These are phyloP conservation scores for Gonioctena quinquepunctata DNA, from an alignment of 1,140 invertebrate genomes.

Conservation along the genomic window DNA sequence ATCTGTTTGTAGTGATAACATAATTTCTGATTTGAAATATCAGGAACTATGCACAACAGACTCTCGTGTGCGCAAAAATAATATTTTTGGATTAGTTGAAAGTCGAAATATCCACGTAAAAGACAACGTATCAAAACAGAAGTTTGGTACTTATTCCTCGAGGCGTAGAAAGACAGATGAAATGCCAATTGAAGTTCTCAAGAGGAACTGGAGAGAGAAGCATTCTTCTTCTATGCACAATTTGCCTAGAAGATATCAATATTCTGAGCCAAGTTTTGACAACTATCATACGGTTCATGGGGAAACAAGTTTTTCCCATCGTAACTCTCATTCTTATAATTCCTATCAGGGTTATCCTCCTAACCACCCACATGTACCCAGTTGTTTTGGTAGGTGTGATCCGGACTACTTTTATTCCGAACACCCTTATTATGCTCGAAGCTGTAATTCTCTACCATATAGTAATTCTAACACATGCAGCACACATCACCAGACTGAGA, in stretches of 20 bases:
- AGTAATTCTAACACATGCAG: neutral
- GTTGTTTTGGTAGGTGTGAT: conserved; percentile 10
- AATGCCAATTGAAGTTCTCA: conserved; percentile 35
- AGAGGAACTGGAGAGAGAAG: conserved; percentile 36
- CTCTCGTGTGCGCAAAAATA: neutral
- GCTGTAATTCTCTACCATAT: conserved; percentile 8
- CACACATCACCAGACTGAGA: conserved; percentile 8
- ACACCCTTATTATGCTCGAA: neutral
- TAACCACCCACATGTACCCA: neutral
- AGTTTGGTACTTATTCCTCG: neutral
- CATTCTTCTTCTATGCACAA: conserved; percentile 48
- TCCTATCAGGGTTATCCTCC: neutral
- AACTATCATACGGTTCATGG: conserved; percentile 51
- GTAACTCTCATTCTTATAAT: neutral
- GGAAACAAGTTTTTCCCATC: conserved; percentile 17
- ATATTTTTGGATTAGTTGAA: neutral
- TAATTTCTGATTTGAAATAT: neutral
- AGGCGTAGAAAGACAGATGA: conserved; percentile 26
- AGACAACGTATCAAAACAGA: conserved; percentile 2
- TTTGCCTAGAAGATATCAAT: conserved; percentile 21
- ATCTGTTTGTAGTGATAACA: conserved; percentile 13
- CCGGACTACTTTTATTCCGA: neutral
- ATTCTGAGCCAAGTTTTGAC: conserved; percentile 19
- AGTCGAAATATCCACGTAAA: conserved; percentile 2
- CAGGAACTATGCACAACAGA: neutral